These are phyloP conservation scores for Lacerta bilineata DNA, from an alignment of 2,797 vertebrate genomes.

Conservation along the genomic window DNA sequence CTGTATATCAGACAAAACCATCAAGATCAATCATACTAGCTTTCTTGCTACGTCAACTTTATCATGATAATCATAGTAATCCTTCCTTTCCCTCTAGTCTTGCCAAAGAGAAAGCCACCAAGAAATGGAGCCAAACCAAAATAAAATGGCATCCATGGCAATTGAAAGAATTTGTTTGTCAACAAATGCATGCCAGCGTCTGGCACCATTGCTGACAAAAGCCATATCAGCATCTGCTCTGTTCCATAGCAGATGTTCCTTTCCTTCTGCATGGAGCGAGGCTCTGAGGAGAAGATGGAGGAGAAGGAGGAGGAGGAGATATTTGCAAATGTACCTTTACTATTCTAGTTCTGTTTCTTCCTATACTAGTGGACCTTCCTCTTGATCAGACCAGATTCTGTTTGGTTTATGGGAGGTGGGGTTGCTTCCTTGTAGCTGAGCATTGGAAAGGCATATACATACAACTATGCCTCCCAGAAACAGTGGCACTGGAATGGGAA, in stretches of 20 bases:
- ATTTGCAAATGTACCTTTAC: neutral
- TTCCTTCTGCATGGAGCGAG: neutral
- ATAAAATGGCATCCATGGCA: neutral
- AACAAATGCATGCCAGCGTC: neutral
- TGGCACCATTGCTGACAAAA: neutral
- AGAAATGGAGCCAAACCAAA: neutral
- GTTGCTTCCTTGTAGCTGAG: neutral
- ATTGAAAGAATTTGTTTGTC: constrained; percentile 9
- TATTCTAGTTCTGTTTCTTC: neutral
- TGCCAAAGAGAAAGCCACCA: neutral
- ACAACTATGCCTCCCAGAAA: neutral
- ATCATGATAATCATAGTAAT: no score
- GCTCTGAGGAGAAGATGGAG: neutral
- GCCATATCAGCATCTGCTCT: constrained; percentile 9
- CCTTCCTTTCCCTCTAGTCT: neutral
- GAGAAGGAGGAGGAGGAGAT: neutral
- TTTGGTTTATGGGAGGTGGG: neutral
- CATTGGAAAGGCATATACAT: neutral
- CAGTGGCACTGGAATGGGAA: neutral
- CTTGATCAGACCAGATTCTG: neutral
- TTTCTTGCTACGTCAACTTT: neutral
- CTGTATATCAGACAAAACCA: neutral
- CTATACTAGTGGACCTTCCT: neutral
- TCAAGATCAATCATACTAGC: no score
- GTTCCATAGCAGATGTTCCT: neutral